Evolutionary conservation across 2,888 invertebrate genomes (phyloP), one percentile per base, ranked within the genome.

Genomic region (Pyrocoelia pectoralis): DNA sequence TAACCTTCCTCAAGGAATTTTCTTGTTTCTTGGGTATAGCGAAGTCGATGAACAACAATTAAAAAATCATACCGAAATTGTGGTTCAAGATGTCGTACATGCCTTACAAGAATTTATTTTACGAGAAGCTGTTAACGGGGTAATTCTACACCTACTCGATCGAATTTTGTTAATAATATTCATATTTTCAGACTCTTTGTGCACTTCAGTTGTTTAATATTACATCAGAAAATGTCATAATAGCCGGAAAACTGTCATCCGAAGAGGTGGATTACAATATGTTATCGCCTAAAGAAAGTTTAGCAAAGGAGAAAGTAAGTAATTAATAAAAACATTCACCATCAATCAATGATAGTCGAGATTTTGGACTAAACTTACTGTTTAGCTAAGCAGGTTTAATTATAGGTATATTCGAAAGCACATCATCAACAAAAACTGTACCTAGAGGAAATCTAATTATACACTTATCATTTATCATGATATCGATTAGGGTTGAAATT

Each of bases 21-120:
- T 93, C 82, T 85, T 95, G 68, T 90, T 95, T 79, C 88, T 95
- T 61, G 95, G 95, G 60, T 95, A 94, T 83, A 95, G 95, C 74
- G 90, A 93, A 63, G 90, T 91, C n/a, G 95, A 95, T 80, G 94
- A 95, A 81, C 88, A 89, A 0, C 79, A 82, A 71, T 84, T 94
- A 60, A 87, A 90, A 70, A 92, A 92, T 29, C 92, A 93, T 79
- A 94, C 93, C 1, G 91, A 93, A 61, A 85, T 94, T 56, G 92
- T 92, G 5, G 92, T 95, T 52, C 90, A 92, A 77, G 94, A 94
- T 80, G 90, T 94, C 50, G 92, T 94, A 24, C 85, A 90, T 70
- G 89, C 93, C 9, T 84, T 95, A 68, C 94, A 95, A 79, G 90
- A 89, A 75, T 92, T 93, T 76, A 85, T 94, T 78, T 85, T 88